Conservation (phyloP, 2,113 vertebrate species). For the Corythoichthys haematopterus region DNA sequence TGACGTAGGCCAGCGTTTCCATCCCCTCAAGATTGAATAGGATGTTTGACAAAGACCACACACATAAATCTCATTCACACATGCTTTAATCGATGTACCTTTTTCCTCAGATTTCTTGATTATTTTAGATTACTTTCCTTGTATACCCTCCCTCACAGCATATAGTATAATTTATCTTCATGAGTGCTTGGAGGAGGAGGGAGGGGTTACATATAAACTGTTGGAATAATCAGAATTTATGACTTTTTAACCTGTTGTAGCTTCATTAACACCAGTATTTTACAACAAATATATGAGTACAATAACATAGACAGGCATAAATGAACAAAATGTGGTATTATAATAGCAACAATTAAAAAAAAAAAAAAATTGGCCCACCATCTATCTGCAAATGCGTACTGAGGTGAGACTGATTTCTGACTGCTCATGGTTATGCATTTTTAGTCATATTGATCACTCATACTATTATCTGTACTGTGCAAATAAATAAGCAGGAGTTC, state of each 20-base stretch:
- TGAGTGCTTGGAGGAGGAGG: neutral
- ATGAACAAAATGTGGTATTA: too few species aligned
- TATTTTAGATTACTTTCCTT: neutral
- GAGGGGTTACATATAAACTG: neutral
- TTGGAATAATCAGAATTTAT: neutral
- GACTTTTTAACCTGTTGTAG: too few species aligned
- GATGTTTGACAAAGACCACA: neutral
- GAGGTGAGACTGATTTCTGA: neutral
- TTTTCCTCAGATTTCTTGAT: neutral
- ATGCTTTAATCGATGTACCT: neutral
- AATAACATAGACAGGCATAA: too few species aligned
- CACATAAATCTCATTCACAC: neutral
- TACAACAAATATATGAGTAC: too few species aligned
- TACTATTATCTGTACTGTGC: neutral
- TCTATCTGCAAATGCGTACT: too few species aligned
- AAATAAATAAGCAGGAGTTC: neutral
- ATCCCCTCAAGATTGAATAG: neutral
- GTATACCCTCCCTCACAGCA: neutral
- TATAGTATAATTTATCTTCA: neutral
- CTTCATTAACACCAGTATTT: too few species aligned
- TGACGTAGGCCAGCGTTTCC: conserved; percentile 23
- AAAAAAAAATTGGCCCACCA: too few species aligned
- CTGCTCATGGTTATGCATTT: neutral
- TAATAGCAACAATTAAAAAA: too few species aligned
- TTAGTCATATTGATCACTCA: neutral